Evolutionary conservation across 1,140 invertebrate genomes (phyloP).

Genomic region (silkworm (Bombyx mori)): DNA sequence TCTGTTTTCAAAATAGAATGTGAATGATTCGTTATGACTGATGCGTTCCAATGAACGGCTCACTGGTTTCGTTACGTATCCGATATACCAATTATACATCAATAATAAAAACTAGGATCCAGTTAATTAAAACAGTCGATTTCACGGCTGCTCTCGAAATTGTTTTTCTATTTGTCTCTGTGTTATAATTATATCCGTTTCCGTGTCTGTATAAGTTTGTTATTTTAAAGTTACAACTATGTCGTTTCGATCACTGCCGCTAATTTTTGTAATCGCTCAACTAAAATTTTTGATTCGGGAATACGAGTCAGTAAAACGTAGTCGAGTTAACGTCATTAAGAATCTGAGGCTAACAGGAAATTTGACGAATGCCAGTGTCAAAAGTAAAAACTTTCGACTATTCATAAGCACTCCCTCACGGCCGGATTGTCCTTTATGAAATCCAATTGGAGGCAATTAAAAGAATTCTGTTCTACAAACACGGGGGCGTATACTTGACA

Average conservation of each 20-base stretch:
- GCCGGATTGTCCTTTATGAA: slow-evolving; percentile 12
- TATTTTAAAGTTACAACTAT: too few relatives aligned
- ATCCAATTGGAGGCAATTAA: slow-evolving; percentile 36
- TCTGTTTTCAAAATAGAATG: slow-evolving; percentile 58
- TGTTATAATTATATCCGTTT: slow-evolving; percentile 4
- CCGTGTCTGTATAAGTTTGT: not conserved
- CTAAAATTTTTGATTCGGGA: slow-evolving; percentile 18
- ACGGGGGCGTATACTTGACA: slow-evolving; percentile 41
- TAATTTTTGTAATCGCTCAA: slow-evolving; percentile 4
- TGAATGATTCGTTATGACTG: slow-evolving; percentile 20
- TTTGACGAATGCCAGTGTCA: slow-evolving; percentile 25
- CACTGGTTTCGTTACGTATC: too few relatives aligned
- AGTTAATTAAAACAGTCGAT: too few relatives aligned
- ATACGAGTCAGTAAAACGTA: slow-evolving; percentile 16
- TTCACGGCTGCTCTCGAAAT: too few relatives aligned
- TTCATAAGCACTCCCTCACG: slow-evolving; percentile 7
- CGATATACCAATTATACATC: too few relatives aligned
- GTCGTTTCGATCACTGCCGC: not conserved
- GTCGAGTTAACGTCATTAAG: slow-evolving; percentile 10
- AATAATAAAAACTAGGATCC: too few relatives aligned
- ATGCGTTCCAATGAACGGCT: slow-evolving; percentile 4
- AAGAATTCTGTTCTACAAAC: slow-evolving; percentile 37
- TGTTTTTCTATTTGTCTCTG: not conserved
- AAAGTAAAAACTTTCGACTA: slow-evolving; percentile 10
- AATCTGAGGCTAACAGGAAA: slow-evolving; percentile 34